Conservation (phyloP, 2,113 vertebrate species). For the Pygoscelis antarcticus region DNA sequence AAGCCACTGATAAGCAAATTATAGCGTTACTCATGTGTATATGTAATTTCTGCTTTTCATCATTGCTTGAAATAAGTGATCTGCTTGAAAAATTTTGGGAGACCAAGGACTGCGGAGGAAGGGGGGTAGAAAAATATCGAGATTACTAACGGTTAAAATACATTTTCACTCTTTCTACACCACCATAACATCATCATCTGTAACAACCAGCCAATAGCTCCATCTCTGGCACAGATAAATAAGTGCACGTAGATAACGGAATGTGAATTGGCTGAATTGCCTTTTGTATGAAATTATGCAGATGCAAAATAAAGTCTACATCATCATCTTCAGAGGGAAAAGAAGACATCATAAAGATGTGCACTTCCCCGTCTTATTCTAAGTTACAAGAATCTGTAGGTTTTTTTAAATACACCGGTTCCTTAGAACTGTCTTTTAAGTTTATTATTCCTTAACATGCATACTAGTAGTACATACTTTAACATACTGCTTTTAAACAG, state of each 20-base stretch:
- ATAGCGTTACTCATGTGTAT: background rate
- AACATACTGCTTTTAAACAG: background rate
- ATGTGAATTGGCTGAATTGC: background rate
- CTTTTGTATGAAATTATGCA: background rate
- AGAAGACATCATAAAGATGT: background rate
- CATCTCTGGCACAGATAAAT: background rate
- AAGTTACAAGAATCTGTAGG: background rate
- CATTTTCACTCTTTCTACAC: background rate
- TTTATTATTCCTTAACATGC: background rate
- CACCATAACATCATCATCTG: background rate
- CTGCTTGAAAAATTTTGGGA: background rate
- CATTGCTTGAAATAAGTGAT: background rate
- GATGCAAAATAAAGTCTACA: background rate
- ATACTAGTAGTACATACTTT: background rate
- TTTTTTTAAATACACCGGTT: background rate
- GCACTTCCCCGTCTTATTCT: background rate
- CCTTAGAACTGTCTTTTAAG: background rate
- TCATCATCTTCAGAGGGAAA: background rate
- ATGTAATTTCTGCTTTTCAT: background rate
- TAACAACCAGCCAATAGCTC: background rate
- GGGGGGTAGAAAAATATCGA: background rate
- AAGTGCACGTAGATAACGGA: background rate
- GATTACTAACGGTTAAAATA: background rate
- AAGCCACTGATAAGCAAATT: background rate
- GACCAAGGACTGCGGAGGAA: background rate